Base-by-base conservation (phyloP, 2,797 vertebrate species). In the Enteromius anoplus region DNA sequence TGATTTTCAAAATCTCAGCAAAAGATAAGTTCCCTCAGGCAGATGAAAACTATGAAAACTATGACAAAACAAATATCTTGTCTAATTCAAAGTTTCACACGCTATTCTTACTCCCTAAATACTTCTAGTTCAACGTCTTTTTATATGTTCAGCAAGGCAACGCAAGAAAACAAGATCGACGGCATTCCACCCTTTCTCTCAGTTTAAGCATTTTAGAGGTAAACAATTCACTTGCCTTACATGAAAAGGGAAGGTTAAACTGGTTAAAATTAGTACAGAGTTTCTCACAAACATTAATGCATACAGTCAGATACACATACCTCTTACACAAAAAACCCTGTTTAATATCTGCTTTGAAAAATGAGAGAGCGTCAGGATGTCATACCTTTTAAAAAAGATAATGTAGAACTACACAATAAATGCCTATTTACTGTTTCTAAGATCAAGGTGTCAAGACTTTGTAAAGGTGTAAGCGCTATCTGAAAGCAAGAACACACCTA, bases 161-260 rank as follows among this genome's bases (percentile, higher is more conserved):
- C n/a, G 40, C 26, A 40, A 76, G 19, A 17, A 75, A 88, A 83
- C 87, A 42, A 78, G 87, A 86, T n/a, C 58, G 83, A 42, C 81
- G 6, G 17, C 87, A 88, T 88, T 88, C 87, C 76, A 60, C 62
- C 55, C 49, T 85, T 86, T 81, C 80, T 77, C 72, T 64, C 29
- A 77, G 47, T 82, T 78, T 82, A 86, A 84, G 84, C 78, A 73
- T 86, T 85, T 84, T 79, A 62, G 40, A 70, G 78, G 58, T 84
- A 78, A 81, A 84, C 81, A 87, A 62, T 85, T 69, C 71, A 68
- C 51, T 77, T 4, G 5, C 40, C 60, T 32, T 66, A 53, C 60
- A 79, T 66, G 6, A 60, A 83, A 69, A 84, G 80, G 78, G 70
- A 34, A 70, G 78, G 17, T 72, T 79, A 73, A 80, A 51, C 66